These are phyloP conservation scores for Panonychus citri DNA, from an alignment of 1,140 invertebrate species.

Conservation along the genomic window DNA sequence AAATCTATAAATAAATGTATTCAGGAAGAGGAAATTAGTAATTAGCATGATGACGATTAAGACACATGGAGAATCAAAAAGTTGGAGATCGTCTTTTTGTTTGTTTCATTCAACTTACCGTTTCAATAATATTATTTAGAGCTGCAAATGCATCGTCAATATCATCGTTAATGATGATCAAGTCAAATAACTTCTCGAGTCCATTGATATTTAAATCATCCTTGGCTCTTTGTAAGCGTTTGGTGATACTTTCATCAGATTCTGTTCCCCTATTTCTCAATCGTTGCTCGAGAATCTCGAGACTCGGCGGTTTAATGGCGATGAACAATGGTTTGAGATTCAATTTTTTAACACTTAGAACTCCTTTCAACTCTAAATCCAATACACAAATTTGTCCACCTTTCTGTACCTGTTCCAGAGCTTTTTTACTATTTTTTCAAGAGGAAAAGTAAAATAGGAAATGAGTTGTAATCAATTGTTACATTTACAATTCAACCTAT, in stretches of 20 bases:
- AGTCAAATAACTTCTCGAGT: constrained; percentile 48
- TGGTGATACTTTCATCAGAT: constrained; percentile 54
- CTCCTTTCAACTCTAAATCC: constrained; percentile 90
- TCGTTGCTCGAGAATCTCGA: constrained; percentile 46
- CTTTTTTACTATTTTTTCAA: constrained; percentile 59
- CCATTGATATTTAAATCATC: constrained; percentile 57
- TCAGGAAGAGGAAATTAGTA: too few species aligned
- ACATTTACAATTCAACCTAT: too few species aligned
- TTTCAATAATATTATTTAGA: too few species aligned
- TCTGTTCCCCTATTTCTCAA: constrained; percentile 62
- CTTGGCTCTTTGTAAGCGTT: constrained; percentile 43
- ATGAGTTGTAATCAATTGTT: too few species aligned
- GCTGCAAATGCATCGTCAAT: constrained; percentile 55
- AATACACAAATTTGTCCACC: constrained; percentile 71
- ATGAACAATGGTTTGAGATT: constrained; percentile 59
- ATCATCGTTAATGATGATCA: constrained; percentile 71
- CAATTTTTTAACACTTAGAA: constrained; percentile 65
- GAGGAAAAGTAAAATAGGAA: too few species aligned
- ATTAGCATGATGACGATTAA: too few species aligned
- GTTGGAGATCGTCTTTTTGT: too few species aligned
- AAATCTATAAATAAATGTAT: too few species aligned
- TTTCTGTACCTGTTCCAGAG: constrained; percentile 52
- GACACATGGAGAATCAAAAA: too few species aligned
- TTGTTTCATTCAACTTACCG: too few species aligned
- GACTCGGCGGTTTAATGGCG: constrained; percentile 76